Percentiles rank a stretch among this genome's conserved stretches.
Evolutionary conservation across 1,140 invertebrate genomes (phyloP).

Genomic region (Kradibia gibbosae): DNA sequence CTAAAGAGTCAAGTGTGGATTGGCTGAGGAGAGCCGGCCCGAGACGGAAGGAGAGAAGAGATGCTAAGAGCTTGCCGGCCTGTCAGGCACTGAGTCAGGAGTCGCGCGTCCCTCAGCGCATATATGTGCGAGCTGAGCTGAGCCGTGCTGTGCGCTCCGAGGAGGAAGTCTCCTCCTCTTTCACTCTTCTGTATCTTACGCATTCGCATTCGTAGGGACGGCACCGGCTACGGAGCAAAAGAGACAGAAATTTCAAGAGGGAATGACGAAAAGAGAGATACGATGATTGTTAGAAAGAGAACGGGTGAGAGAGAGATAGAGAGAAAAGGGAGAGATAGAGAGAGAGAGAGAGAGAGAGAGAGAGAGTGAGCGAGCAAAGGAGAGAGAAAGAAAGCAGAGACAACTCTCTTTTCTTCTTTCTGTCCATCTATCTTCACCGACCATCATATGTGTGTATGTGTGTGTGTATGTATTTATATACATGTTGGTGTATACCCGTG

Average conservation of each 20-base stretch:
- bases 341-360: not conserved
- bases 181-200: constrained; percentile 65
- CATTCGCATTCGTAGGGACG: constrained; percentile 59
- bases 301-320: not conserved
- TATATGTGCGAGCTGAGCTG: constrained; percentile 64
- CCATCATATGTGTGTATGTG: constrained; percentile 47
- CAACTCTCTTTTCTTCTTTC: constrained; percentile 20
- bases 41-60: constrained; percentile 47
- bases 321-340: not conserved
- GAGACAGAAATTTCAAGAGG: not conserved
- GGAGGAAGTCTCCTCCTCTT: constrained; percentile 33
- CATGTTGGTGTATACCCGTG: no score
- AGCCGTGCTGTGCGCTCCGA: constrained; percentile 15
- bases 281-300: constrained; percentile 5
- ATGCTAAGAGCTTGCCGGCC: constrained; percentile 70
- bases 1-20: not conserved
- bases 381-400: constrained; percentile 30
- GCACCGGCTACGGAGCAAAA: not conserved
- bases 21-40: not conserved
- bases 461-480: no score
- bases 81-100: constrained; percentile 72
- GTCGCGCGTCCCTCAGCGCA: constrained; percentile 70
- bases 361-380: constrained; percentile 10
- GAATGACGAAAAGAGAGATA: constrained; percentile 26
- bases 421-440: constrained; percentile 34